These are phyloP conservation scores for Emydura subglobosa DNA, from an alignment of 2,113 vertebrate genomes.

Conservation along the genomic window DNA sequence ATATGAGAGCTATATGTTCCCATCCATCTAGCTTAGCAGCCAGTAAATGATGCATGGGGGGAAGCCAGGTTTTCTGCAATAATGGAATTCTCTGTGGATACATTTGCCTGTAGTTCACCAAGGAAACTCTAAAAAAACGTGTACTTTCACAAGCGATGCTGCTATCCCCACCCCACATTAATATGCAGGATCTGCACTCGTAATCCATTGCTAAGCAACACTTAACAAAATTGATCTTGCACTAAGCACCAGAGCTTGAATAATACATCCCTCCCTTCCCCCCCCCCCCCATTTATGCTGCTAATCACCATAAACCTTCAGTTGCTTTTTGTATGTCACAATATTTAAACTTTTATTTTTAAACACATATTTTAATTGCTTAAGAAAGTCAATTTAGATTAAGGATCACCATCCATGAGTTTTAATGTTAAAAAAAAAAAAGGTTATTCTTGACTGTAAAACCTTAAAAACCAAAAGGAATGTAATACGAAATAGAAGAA, in stretches of 20 bases:
- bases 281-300: slow-evolving; percentile 39
- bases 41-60: not conserved
- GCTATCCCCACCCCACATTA: slow-evolving; percentile 38
- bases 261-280: slow-evolving; percentile 65
- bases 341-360: slow-evolving; percentile 48
- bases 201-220: slow-evolving; percentile 78
- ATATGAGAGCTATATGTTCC: not conserved
- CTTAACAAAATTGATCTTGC: slow-evolving; percentile 76
- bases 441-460: not conserved
- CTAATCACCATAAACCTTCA: slow-evolving; percentile 50
- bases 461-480: not conserved
- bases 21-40: not conserved
- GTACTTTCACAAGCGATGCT: slow-evolving; percentile 31
- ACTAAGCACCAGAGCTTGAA: slow-evolving; percentile 72
- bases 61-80: not conserved
- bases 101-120: slow-evolving; percentile 2
- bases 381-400: slow-evolving; percentile 47
- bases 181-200: slow-evolving; percentile 61
- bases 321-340: slow-evolving; percentile 49
- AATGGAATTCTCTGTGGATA: not conserved
- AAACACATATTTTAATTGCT: slow-evolving; percentile 52
- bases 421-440: slow-evolving; percentile 35
- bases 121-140: slow-evolving; percentile 21
- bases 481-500: not conserved
- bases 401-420: not conserved